Percentiles rank a stretch among this genome's conserved stretches.
phyloP scores from a whole-genome alignment of 2,113 vertebrate species.

The Bujurquina vittata region DNA sequence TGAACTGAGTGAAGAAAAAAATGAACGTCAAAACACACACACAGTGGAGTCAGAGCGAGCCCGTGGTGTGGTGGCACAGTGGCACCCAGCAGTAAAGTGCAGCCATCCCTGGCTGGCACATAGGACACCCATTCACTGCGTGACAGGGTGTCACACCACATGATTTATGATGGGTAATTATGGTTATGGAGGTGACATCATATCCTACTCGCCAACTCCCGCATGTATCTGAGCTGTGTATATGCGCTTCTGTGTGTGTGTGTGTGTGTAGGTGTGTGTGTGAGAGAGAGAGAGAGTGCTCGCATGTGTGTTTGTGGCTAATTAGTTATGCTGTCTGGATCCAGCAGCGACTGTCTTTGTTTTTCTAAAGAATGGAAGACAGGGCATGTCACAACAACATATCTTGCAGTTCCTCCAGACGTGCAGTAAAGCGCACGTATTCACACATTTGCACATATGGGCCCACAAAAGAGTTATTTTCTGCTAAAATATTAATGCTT shows the following conservation, averaged over 20 bases:
- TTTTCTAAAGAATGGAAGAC: conserved; percentile 73
- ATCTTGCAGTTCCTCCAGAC: conserved; percentile 69
- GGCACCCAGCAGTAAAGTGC: conserved; percentile 69
- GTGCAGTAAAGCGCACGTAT: conserved; percentile 33
- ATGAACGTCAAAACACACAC: conserved; percentile 9
- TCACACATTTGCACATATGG: conserved; percentile 21
- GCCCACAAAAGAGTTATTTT: conserved; percentile 14
- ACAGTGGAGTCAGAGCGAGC: conserved; percentile 11
- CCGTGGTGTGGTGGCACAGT: neutral
- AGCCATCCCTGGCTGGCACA: conserved; percentile 73
- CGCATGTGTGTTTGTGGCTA: conserved; percentile 68
- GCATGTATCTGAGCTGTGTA: conserved; percentile 52
- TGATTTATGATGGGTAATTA: conserved; percentile 86
- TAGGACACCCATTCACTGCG: conserved; percentile 73
- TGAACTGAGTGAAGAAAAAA: neutral
- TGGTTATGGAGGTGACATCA: conserved; percentile 81
- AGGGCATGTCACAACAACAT: conserved; percentile 81
- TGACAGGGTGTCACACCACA: conserved; percentile 76
- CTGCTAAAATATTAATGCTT: conserved; percentile 11
- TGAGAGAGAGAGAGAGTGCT: too few species aligned
- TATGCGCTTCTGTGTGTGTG: conserved; percentile 32
- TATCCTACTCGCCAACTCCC: conserved; percentile 68
- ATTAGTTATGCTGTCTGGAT: conserved; percentile 84
- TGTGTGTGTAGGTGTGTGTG: conserved; percentile 14
- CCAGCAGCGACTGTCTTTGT: conserved; percentile 77